A percentile compares a stretch with the other conserved stretches of the same genome.
These are phyloP conservation scores for Watsonalla cultraria DNA, from an alignment of 2,888 invertebrate species.

Conservation along the genomic window DNA sequence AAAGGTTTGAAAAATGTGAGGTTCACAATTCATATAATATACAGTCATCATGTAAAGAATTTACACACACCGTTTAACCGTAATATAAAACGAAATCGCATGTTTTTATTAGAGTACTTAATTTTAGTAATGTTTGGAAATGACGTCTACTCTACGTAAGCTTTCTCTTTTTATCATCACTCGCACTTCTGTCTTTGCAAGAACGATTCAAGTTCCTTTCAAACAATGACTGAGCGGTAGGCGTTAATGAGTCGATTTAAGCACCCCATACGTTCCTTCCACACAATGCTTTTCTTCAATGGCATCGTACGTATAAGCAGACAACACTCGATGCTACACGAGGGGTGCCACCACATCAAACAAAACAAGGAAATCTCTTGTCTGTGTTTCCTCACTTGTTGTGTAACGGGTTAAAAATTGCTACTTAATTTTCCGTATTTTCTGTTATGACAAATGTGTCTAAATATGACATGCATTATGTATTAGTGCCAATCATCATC, in stretches of 20 bases:
- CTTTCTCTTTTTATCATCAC: background rate
- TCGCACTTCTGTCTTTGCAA: conserved; percentile 20
- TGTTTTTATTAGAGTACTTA: no score
- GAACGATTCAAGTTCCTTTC: conserved; percentile 37
- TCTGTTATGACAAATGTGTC: background rate
- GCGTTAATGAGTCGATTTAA: conserved; percentile 58
- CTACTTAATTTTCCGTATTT: conserved; percentile 6
- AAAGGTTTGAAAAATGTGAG: background rate
- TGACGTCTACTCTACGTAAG: background rate
- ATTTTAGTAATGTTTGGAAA: no score
- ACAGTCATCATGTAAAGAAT: background rate
- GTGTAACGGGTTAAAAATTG: conserved; percentile 17
- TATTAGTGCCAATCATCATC: no score
- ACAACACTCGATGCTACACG: conserved; percentile 44
- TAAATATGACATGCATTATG: no score
- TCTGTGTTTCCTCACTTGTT: conserved; percentile 53
- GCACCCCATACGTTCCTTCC: conserved; percentile 53
- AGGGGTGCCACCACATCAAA: conserved; percentile 60
- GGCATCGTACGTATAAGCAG: conserved; percentile 35
- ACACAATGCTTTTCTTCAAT: conserved; percentile 51
- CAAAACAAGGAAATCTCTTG: conserved; percentile 62
- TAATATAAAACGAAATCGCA: no score
- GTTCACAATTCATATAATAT: background rate
- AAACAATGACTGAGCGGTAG: conserved; percentile 51
- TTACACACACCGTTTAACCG: no score